Percentiles rank a stretch among this genome's conserved stretches.
phyloP scores from a whole-genome alignment of 2,888 invertebrate species.

The Ormia ochracea region DNA sequence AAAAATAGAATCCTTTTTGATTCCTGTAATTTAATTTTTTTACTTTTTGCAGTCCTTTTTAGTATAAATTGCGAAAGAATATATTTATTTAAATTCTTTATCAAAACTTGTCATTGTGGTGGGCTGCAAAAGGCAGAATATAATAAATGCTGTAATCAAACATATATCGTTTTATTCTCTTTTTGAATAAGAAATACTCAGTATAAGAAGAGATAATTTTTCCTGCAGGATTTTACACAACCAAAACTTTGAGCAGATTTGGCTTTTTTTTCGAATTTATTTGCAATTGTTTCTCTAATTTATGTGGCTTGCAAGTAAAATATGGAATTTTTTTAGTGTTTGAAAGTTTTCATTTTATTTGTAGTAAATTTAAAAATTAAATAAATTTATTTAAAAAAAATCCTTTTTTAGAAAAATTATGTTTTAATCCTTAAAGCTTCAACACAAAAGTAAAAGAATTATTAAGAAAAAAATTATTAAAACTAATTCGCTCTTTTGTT shows the following conservation, averaged over 20 bases:
- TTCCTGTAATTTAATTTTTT: neutral
- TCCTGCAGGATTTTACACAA: no score
- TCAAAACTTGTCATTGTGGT: neutral
- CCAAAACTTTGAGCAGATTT: neutral
- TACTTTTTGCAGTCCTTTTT: neutral
- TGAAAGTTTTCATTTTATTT: neutral
- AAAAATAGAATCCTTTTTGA: no score
- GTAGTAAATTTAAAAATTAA: no score
- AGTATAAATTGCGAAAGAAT: neutral
- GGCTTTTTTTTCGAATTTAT: neutral
- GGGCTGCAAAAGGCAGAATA: neutral
- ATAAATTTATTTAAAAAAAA: no score
- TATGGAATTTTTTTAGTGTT: neutral
- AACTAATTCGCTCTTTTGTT: no score
- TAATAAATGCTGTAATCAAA: neutral
- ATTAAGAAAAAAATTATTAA: no score
- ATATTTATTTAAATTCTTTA: neutral
- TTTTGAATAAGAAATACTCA: neutral
- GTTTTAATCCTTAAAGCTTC: no score
- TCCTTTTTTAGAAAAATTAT: no score
- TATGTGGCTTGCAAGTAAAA: slow-evolving; percentile 39
- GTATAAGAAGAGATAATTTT: neutral
- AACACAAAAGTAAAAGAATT: no score
- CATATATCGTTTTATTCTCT: no score
- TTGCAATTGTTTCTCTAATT: slow-evolving; percentile 55